phyloP scores from a whole-genome alignment of 2,888 invertebrate species.

The Graphium colonna region DNA sequence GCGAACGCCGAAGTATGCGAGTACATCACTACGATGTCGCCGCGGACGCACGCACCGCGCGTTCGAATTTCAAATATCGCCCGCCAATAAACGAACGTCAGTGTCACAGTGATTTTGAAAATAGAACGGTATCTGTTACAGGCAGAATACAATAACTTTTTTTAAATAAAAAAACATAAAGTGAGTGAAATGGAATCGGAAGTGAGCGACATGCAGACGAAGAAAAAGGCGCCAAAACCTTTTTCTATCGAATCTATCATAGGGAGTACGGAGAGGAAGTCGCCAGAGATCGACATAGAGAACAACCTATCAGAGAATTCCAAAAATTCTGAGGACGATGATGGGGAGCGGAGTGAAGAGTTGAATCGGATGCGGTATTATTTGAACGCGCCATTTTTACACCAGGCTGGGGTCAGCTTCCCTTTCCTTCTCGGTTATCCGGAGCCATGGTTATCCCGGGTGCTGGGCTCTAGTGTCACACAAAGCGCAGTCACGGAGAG shows the following conservation, averaged over 20 bases:
- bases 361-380: conserved; percentile 71
- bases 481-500: conserved; percentile 40
- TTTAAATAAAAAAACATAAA: conserved; percentile 15
- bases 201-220: conserved; percentile 52
- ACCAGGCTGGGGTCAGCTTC: conserved; percentile 64
- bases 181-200: conserved; percentile 55
- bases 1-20: conserved; percentile 38
- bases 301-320: conserved; percentile 63
- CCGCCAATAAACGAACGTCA: conserved; percentile 12
- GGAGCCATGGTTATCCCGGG: conserved; percentile 68
- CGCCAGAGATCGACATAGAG: conserved; percentile 72
- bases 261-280: conserved; percentile 61
- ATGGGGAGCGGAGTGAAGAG: conserved; percentile 53
- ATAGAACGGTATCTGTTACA: conserved; percentile 7
- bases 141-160: conserved; percentile 6
- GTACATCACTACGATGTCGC: conserved; percentile 50
- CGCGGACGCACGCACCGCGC: conserved; percentile 45
- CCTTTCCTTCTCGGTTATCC: conserved; percentile 70
- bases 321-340: conserved; percentile 67
- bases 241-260: conserved; percentile 83
- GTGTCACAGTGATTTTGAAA: conserved; percentile 16
- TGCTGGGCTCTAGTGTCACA: conserved; percentile 44
- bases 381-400: conserved; percentile 65
- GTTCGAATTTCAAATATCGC: conserved; percentile 31
- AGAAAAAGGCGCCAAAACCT: conserved; percentile 76